Base-by-base conservation (phyloP, 2,797 vertebrate genomes). In the Xenentodon cancila region DNA sequence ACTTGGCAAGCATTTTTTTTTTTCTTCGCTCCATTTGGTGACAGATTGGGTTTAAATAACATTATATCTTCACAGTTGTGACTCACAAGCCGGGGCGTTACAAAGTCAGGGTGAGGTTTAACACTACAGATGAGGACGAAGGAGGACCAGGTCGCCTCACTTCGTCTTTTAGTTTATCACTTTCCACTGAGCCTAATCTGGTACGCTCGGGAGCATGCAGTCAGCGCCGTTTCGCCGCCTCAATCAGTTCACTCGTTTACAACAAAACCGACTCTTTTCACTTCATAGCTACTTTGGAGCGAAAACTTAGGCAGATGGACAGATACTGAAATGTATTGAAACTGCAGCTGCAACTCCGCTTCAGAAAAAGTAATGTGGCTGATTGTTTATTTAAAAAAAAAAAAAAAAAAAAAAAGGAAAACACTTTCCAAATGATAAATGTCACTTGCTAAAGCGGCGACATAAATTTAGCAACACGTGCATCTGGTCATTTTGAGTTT, bases 21-120 rank as follows among this genome's bases (percentile, higher is more conserved):
- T 22, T 64, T 57, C 46, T 56, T 64, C 68, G 30, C 85, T 88
- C 84, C 81, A 86, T 78, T 86, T 86, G 90, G 88, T 88, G 89
- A 89, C 90, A 92, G 89, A 91, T 91, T 90, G 84, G 81, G 76
- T 89, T 91, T 91, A 88, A 91, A 89, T 88, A 87, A 85, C 81
- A 84, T 88, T 77, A 80, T 77, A 80, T 88, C 64, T 90, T 92
- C 89, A 88, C 89, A 89, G 88, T 89, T 90, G 89, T 89, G 86
- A 92, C 87, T 91, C 89, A 88, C 84, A 76, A 68, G 88, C 75
- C 65, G 75, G 58, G 25, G 78, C 61, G 61, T 81, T 84, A 80
- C 82, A 69, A 85, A 89, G 84, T 88, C 80, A 84, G 84, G 83
- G 79, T 84, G 86, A 88, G 88, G 84, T 89, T 88, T 89, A 74